Evolutionary conservation across 2,113 vertebrate genomes (phyloP).

Genomic region (Spermophilus dauricus): DNA sequence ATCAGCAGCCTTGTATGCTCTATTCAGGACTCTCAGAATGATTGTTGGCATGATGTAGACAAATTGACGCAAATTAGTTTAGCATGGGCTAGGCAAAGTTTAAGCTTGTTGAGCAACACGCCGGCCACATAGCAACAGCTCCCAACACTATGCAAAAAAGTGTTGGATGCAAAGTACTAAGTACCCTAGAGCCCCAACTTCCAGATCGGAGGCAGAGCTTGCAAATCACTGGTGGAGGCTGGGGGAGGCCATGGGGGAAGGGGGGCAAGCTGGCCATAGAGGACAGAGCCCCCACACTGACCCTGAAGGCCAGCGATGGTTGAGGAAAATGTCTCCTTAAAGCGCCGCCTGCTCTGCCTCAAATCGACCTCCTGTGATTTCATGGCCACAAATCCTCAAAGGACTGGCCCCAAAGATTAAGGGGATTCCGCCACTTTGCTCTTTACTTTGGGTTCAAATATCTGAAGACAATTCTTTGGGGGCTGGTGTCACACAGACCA

Average conservation of each 20-base stretch:
- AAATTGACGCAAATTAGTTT: constrained; percentile 94
- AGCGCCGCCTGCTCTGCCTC: constrained; percentile 85
- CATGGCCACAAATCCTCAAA: constrained; percentile 91
- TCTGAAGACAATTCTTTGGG: constrained; percentile 88
- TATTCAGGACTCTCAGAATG: constrained; percentile 86
- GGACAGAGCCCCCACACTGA: neutral
- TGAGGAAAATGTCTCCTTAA: constrained; percentile 37
- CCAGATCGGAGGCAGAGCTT: neutral
- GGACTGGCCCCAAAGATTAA: constrained; percentile 89
- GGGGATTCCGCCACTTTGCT: constrained; percentile 89
- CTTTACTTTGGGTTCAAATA: constrained; percentile 88
- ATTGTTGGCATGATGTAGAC: constrained; percentile 92
- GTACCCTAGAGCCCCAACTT: neutral
- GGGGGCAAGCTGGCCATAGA: neutral
- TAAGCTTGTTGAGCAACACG: constrained; percentile 85
- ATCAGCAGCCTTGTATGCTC: constrained; percentile 87
- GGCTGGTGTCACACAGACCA: constrained; percentile 90
- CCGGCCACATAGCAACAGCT: constrained; percentile 90
- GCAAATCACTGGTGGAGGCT: neutral
- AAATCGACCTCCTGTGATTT: constrained; percentile 87
- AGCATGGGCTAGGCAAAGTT: constrained; percentile 90
- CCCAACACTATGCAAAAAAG: constrained; percentile 52
- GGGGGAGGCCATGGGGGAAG: fast-evolving
- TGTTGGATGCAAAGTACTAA: neutral
- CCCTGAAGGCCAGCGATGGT: neutral